Base-by-base conservation (phyloP, 2,113 vertebrate genomes). In the Clupea harengus region DNA sequence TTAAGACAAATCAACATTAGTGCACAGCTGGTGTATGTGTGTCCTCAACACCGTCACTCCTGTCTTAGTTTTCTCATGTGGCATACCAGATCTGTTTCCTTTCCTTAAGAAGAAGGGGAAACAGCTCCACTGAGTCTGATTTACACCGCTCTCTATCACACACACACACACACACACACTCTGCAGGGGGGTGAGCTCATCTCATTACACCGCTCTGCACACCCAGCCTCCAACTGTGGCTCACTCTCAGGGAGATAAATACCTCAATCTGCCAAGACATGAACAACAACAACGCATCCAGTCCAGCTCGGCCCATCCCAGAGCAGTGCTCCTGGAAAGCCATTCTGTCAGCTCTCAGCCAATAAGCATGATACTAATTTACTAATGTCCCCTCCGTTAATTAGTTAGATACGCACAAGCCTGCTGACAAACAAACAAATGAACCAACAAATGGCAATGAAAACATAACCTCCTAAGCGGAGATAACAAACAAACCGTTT, bases 231-330 rank as follows among this genome's bases (percentile, higher is more conserved):
- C 60, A 67, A 28, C 60, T 67, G 60, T 10, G 60, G 5, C 60
- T n/a, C 60, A 10, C 60, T 67, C 60, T 25, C 60, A 67, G 60
- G 60, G 60, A 67, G 60, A 67, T 67, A 25, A 67, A 67, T 67
- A 28, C 60, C 60, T 67, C 22, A 67, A 67, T 67, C 60, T 67
- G 25, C 67, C n/a, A 72, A 72, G 11, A 32, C n/a, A 72, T 5
- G 15, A 72, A 72, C 67, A 32, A 32, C 67, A 28, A 54, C 52
- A 54, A 54, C 15, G 18, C 15, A 28, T 15, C 28, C 67, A 28
- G 25, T 32, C 28, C 28, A 32, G 67, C 67, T 32, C 67, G 10
- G 67, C 7, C 57, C 57, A 18, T 22, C 22, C n/a, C 67, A 32
- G 67, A 72, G 10, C 67, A 13, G 28, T 72, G 57, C 7, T n/a